Evolutionary conservation across 1,140 invertebrate species (phyloP).

Genomic region (Euborellia annulipes): DNA sequence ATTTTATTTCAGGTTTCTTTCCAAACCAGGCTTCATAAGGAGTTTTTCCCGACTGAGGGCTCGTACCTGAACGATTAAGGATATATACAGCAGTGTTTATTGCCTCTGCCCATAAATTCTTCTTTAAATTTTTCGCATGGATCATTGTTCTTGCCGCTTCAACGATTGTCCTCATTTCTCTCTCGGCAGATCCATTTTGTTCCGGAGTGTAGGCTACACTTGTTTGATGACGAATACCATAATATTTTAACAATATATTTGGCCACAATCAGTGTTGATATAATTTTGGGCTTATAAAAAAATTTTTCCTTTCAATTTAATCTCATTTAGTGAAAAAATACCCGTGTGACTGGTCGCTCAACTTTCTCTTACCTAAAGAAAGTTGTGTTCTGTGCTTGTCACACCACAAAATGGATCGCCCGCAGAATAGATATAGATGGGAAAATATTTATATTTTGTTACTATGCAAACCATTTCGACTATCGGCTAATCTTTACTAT

Average conservation of each 20-base stretch:
- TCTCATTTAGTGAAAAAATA: too few species aligned
- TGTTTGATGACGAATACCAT: slow-evolving; percentile 11
- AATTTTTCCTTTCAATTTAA: neutral
- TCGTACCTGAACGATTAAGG: slow-evolving; percentile 18
- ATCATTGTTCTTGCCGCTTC: slow-evolving; percentile 26
- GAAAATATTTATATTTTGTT: too few species aligned
- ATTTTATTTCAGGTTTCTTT: slow-evolving; percentile 5
- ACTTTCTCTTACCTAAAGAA: too few species aligned
- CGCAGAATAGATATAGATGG: too few species aligned
- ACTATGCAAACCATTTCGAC: too few species aligned
- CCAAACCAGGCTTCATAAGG: slow-evolving; percentile 24
- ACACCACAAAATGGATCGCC: too few species aligned
- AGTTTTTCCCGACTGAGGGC: slow-evolving; percentile 14
- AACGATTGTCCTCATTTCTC: slow-evolving; percentile 27
- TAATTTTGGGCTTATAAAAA: too few species aligned
- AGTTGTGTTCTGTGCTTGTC: too few species aligned
- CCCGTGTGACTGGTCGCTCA: too few species aligned
- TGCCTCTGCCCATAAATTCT: slow-evolving; percentile 24
- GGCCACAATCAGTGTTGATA: too few species aligned
- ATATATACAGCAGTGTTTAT: slow-evolving; percentile 17
- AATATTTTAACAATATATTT: too few species aligned
- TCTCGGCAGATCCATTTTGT: slow-evolving; percentile 22
- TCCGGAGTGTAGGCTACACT: slow-evolving; percentile 20
- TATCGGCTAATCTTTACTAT: too few species aligned
- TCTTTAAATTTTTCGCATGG: slow-evolving; percentile 11